These are phyloP conservation scores for Caenorhabditis becei DNA, from an alignment of 2,888 invertebrate species.

Conservation along the genomic window DNA sequence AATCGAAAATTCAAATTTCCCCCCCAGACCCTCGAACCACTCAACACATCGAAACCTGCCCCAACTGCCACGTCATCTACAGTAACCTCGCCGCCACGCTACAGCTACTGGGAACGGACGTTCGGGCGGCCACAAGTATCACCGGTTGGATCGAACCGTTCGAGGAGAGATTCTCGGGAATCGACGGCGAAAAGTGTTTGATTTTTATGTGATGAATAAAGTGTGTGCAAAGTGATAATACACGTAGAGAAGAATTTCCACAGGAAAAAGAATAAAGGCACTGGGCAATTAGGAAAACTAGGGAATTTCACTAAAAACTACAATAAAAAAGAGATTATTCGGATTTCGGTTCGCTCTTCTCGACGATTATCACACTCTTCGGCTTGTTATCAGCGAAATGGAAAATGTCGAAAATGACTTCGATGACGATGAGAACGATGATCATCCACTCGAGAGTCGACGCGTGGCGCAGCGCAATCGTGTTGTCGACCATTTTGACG, in stretches of 20 bases:
- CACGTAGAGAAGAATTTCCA: constrained; percentile 1
- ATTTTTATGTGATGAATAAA: neutral
- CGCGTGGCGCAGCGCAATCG: constrained; percentile 93
- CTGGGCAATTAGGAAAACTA: neutral
- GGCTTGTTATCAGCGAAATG: constrained; percentile 70
- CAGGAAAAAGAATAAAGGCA: constrained; percentile 3
- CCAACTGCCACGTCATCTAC: constrained; percentile 4
- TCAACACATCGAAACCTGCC: constrained; percentile 16
- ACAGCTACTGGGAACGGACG: constrained; percentile 53
- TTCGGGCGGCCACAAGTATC: constrained; percentile 18
- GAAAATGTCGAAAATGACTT: constrained; percentile 85
- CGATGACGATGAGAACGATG: constrained; percentile 94
- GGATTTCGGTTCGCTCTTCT: neutral
- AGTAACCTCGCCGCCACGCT: constrained; percentile 41
- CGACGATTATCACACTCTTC: constrained; percentile 42
- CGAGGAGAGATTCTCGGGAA: constrained; percentile 3
- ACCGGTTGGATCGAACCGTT: constrained; percentile 17
- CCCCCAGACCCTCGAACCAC: constrained; percentile 34
- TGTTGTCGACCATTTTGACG: constrained; percentile 91
- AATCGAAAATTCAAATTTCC: neutral
- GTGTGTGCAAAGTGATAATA: neutral
- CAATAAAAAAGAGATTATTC: neutral
- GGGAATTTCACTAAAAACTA: neutral
- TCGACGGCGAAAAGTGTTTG: constrained; percentile 6
- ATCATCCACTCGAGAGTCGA: constrained; percentile 97